Base-by-base conservation (phyloP, 1,140 invertebrate species). In the Neuroterus valhalla region DNA sequence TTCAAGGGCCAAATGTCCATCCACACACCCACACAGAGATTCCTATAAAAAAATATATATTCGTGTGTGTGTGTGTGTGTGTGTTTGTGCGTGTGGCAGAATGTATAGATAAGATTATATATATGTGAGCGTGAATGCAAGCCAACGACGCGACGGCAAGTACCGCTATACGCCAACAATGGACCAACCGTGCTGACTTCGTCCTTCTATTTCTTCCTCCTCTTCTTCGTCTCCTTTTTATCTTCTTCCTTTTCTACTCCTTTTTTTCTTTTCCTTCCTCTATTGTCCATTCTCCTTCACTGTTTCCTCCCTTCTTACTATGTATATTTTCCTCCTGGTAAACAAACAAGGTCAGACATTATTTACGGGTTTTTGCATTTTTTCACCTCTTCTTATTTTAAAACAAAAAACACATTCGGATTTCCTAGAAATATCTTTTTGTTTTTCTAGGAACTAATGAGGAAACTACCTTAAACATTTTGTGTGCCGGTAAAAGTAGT, bases 131-230 rank as follows among this genome's bases (percentile, higher is more conserved):
- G 72, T 74, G 70, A 77, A 75, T 77, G 75, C 78, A 74, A 77
- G 77, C 68, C 43, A 78, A 38, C 31, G 75, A 77, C 79, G 75
- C 31, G 75, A 77, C 79, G 75, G 72, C 75, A 72, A 76, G 74
- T 82, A 78, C 80, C 80, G 80, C 80, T 80, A 82, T 76, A 72
- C 77, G 81, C 75, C 74, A 82, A 81, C 81, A 80, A 81, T 81
- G 75, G 70, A 77, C 62, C 74, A 76, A 78, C 81, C 79, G 77
- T 79, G 77, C 79, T 76, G 74, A 77, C 81, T 79, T 75, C 78
- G 77, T 72, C 75, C 67, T 73, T 71, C 46, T 43, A 45, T 69
- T 75, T 46, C 68, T 70, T 66, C 14, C 46, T 70, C 14, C 3
- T 55, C 17, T 42, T 70, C 44, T 66, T 23, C 43, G 15, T 66